Percentiles rank a stretch among this genome's conserved stretches.
Conservation (phyloP, 2,888 invertebrate genomes). For the Rhagonycha fulva region DNA sequence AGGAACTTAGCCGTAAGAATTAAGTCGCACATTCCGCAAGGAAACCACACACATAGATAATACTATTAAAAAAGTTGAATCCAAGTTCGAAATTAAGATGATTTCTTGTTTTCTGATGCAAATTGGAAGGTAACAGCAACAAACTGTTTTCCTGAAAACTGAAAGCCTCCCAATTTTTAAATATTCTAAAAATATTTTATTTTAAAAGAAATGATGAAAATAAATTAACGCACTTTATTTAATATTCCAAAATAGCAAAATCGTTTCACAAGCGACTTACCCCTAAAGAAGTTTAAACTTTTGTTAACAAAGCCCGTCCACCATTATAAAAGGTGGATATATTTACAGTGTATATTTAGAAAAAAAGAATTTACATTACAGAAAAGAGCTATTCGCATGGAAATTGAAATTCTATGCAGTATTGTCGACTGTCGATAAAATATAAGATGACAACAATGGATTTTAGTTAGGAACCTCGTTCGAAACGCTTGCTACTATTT, state of each 20-base stretch:
- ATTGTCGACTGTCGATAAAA: conserved; percentile 56
- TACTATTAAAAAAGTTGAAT: too few species aligned
- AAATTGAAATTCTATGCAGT: conserved; percentile 52
- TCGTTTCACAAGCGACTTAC: conserved; percentile 2
- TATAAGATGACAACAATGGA: conserved; percentile 57
- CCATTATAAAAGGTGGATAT: conserved; percentile 53
- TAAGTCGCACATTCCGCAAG: too few species aligned
- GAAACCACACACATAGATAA: too few species aligned
- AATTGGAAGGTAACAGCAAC: too few species aligned
- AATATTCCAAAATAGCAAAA: background rate
- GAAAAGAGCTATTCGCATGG: conserved; percentile 55
- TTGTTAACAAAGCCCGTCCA: conserved; percentile 43
- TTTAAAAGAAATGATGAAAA: background rate
- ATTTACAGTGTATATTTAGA: conserved; percentile 51
- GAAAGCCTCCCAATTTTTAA: too few species aligned
- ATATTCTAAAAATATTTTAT: background rate
- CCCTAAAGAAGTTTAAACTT: conserved; percentile 23
- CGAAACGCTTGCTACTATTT: conserved; percentile 44
- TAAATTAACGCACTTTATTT: background rate
- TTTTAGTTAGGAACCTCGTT: conserved; percentile 50
- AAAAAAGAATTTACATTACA: conserved; percentile 53
- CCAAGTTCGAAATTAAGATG: too few species aligned
- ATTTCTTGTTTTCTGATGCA: too few species aligned
- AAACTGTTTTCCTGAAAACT: background rate
- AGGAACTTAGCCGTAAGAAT: too few species aligned